Percentiles rank a stretch among this genome's conserved stretches.
Conservation (phyloP, 1,140 invertebrate species). For the Agrilus planipennis region DNA sequence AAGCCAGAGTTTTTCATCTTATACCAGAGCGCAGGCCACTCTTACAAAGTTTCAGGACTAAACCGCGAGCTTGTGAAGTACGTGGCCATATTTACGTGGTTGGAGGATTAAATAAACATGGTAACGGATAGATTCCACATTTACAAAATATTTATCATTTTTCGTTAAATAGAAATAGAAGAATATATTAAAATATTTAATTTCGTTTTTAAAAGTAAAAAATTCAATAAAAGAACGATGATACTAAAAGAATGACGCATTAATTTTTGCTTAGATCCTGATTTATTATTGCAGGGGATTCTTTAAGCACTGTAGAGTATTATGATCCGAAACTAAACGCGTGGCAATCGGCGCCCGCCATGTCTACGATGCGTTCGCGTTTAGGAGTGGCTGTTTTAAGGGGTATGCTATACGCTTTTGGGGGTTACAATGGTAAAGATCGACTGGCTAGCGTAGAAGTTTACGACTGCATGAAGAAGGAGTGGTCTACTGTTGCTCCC, state of each 20-base stretch:
- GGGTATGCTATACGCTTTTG: constrained; percentile 62
- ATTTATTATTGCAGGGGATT: constrained; percentile 49
- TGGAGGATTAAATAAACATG: constrained; percentile 73
- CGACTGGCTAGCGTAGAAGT: constrained; percentile 79
- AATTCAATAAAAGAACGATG: neutral
- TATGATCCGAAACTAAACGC: constrained; percentile 60
- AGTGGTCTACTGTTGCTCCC: constrained; percentile 66
- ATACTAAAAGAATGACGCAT: neutral
- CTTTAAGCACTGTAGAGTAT: constrained; percentile 76
- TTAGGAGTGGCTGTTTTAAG: constrained; percentile 76
- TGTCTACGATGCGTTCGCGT: constrained; percentile 73
- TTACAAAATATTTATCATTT: neutral
- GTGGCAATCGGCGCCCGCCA: constrained; percentile 72
- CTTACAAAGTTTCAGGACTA: constrained; percentile 62
- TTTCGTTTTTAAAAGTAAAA: too few relatives aligned
- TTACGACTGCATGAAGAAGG: constrained; percentile 60
- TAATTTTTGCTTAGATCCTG: neutral
- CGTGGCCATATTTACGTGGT: constrained; percentile 80
- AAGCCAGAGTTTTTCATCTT: constrained; percentile 73
- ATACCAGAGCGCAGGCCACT: constrained; percentile 71
- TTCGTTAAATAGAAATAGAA: neutral
- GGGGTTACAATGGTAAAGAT: constrained; percentile 72
- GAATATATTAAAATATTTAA: neutral
- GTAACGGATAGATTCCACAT: constrained; percentile 26
- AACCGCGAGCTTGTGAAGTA: constrained; percentile 62